A percentile compares a stretch with the other conserved stretches of the same genome.
These are phyloP conservation scores for Tipula lateralis DNA, from an alignment of 2,888 invertebrate genomes.

Conservation along the genomic window DNA sequence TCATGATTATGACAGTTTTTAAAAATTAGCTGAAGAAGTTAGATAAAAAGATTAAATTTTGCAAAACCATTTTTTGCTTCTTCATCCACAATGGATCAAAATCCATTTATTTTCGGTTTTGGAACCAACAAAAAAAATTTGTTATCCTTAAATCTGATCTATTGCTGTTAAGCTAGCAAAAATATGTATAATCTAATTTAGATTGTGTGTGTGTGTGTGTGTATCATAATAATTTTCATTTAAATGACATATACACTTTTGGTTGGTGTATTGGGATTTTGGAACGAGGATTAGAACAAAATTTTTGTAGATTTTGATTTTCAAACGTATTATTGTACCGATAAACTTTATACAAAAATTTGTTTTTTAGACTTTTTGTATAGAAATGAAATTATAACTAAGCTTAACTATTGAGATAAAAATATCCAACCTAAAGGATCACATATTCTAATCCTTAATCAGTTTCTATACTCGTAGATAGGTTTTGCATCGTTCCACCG, in stretches of 20 bases:
- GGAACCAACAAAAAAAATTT: background rate
- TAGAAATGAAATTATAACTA: too few relatives aligned
- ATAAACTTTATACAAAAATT: too few relatives aligned
- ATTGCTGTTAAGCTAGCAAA: background rate
- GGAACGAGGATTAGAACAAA: background rate
- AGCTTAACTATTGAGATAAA: too few relatives aligned
- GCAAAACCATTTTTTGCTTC: background rate
- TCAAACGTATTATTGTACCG: background rate
- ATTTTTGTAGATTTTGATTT: background rate
- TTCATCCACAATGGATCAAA: background rate
- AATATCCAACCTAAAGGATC: too few relatives aligned
- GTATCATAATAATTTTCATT: background rate
- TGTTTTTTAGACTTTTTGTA: too few relatives aligned
- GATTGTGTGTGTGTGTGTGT: background rate
- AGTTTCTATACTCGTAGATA: too few relatives aligned
- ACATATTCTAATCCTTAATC: too few relatives aligned
- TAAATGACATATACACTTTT: background rate
- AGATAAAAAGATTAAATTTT: conserved; percentile 7
- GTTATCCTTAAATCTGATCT: background rate
- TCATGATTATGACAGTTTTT: conserved; percentile 16
- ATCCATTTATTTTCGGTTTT: background rate
- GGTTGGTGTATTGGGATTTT: background rate
- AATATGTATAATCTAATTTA: background rate
- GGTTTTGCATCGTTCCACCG: too few relatives aligned
- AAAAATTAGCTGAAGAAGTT: conserved; percentile 13